These are phyloP conservation scores for Syngnathus acus DNA, from an alignment of 2,797 vertebrate species.

Conservation along the genomic window DNA sequence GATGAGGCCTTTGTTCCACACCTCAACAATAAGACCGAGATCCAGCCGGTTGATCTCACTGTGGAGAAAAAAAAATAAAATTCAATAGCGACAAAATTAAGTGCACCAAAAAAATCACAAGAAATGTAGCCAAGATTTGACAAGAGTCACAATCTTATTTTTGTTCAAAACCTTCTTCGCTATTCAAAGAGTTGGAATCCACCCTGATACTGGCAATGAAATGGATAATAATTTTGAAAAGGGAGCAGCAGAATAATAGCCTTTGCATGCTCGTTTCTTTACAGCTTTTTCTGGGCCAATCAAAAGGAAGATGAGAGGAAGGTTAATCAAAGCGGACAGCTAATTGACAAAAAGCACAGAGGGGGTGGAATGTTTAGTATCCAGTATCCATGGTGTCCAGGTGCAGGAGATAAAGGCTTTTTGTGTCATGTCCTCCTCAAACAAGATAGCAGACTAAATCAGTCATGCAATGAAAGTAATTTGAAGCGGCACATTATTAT, in stretches of 20 bases:
- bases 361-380: slow-evolving; percentile 10
- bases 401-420: slow-evolving; percentile 48
- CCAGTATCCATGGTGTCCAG: slow-evolving; percentile 41
- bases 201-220: slow-evolving; percentile 45
- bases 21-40: slow-evolving; percentile 91
- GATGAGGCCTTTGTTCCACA: slow-evolving; percentile 99
- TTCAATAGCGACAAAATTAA: slow-evolving; percentile 5
- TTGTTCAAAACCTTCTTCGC: slow-evolving; percentile 5
- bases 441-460: slow-evolving; percentile 25
- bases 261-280: slow-evolving; percentile 55
- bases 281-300: slow-evolving; percentile 19
- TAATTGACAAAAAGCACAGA: slow-evolving; percentile 39
- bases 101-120: not conserved
- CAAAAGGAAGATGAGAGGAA: slow-evolving; percentile 55
- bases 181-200: slow-evolving; percentile 41
- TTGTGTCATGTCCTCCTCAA: slow-evolving; percentile 25
- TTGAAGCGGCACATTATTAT: slow-evolving; percentile 6
- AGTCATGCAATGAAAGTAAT: slow-evolving; percentile 5
- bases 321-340: slow-evolving; percentile 60
- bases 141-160: slow-evolving; percentile 21
- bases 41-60: slow-evolving; percentile 96
- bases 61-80: slow-evolving; percentile 15
- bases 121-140: not conserved
- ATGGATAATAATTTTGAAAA: slow-evolving; percentile 41
- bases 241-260: slow-evolving; percentile 18